Conservation (phyloP, 37 sponge, comb jelly and placozoan genomes). For the Ianthella basta region DNA sequence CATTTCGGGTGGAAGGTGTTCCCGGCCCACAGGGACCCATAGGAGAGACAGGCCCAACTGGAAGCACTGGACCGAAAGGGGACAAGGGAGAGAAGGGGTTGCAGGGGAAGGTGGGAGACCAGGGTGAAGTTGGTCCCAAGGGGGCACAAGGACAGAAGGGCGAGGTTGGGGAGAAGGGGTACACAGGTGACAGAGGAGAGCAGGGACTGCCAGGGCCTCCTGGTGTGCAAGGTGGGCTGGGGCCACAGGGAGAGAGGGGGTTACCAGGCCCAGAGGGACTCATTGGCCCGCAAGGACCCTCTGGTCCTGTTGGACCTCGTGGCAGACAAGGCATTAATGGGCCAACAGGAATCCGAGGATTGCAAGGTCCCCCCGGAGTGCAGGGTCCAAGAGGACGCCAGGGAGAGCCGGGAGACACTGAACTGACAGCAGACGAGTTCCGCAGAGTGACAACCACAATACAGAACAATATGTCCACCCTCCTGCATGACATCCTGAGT, state of each 20-base stretch:
- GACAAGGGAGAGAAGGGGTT: neutral
- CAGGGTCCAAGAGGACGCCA: neutral
- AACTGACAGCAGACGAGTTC: neutral
- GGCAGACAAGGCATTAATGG: neutral
- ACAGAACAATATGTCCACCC: too few relatives aligned
- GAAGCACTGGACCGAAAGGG: neutral
- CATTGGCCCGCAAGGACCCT: neutral
- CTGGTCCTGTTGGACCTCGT: neutral
- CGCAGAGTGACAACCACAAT: neutral
- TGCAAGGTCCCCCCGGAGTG: conserved; percentile 2
- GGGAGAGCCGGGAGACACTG: conserved; percentile 1
- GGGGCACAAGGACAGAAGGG: neutral
- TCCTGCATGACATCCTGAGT: too few relatives aligned
- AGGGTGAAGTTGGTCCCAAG: neutral
- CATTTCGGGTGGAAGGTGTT: neutral
- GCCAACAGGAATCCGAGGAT: neutral
- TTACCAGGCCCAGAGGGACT: neutral
- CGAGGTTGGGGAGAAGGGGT: neutral
- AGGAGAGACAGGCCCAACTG: neutral
- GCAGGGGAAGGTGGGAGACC: neutral
- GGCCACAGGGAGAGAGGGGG: neutral
- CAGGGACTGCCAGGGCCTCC: neutral
- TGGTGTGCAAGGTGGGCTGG: neutral
- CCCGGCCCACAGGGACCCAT: conserved; percentile 12
- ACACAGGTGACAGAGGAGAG: neutral